phyloP scores from a whole-genome alignment of 2,797 vertebrate species.

The Sorex maritimensis region DNA sequence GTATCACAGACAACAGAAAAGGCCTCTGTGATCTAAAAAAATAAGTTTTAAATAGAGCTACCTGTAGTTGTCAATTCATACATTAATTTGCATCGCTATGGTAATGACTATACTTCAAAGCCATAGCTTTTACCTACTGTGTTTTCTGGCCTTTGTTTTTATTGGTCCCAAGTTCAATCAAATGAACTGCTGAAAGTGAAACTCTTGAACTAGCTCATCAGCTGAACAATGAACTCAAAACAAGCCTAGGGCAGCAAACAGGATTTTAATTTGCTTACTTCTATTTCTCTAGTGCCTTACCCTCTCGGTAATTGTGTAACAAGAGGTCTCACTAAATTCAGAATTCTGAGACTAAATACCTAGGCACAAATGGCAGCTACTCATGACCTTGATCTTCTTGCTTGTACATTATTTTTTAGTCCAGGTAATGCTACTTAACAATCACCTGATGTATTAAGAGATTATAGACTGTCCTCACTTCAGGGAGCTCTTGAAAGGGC shows the following conservation, averaged over 20 bases:
- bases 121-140: conserved; percentile 66
- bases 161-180: conserved; percentile 83
- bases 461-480: conserved; percentile 65
- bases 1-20: too few species aligned
- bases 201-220: conserved; percentile 83
- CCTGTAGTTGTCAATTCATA: background rate
- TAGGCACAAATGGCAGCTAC: conserved; percentile 25
- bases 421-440: conserved; percentile 75
- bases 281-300: conserved; percentile 83
- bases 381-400: conserved; percentile 39
- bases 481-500: conserved; percentile 58
- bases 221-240: conserved; percentile 87
- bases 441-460: conserved; percentile 69
- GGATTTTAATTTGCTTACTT: conserved; percentile 88
- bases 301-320: conserved; percentile 82
- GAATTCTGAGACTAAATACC: conserved; percentile 77
- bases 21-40: too few species aligned
- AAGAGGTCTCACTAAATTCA: conserved; percentile 73
- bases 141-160: conserved; percentile 73
- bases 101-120: conserved; percentile 52
- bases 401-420: background rate
- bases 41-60: too few species aligned
- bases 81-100: conserved; percentile 35
- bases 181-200: conserved; percentile 84
- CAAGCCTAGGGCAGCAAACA: conserved; percentile 85